Conservation (phyloP, 2,888 invertebrate genomes). For the Melanostoma mellinum region DNA sequence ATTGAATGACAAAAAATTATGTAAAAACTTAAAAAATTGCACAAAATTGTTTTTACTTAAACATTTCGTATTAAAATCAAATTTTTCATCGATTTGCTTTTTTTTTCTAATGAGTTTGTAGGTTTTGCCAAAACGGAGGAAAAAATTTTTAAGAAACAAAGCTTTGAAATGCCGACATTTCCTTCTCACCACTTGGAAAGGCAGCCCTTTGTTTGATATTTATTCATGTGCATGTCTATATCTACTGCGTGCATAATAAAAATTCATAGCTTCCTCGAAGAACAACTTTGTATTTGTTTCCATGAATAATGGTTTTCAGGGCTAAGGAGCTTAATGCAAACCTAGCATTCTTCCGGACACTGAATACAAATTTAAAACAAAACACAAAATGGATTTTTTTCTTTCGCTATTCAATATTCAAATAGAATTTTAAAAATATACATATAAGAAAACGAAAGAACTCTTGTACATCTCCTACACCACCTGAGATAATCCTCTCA, state of each 20-base stretch:
- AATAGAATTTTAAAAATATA: constrained; percentile 39
- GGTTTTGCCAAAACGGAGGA: too few relatives aligned
- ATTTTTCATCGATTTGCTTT: too few relatives aligned
- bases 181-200: too few relatives aligned
- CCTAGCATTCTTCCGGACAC: constrained; percentile 27
- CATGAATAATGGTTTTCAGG: constrained; percentile 39
- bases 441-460: constrained; percentile 33
- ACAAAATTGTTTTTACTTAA: too few relatives aligned
- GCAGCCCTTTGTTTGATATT: too few relatives aligned
- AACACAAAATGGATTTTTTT: constrained; percentile 11
- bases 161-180: too few relatives aligned
- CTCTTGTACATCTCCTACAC: not conserved
- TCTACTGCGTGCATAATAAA: not conserved
- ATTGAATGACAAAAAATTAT: too few relatives aligned
- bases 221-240: too few relatives aligned
- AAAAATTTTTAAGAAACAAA: too few relatives aligned
- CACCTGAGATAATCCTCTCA: constrained; percentile 68
- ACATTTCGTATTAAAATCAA: too few relatives aligned
- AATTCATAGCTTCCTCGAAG: not conserved
- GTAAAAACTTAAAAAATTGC: too few relatives aligned
- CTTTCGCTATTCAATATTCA: constrained; percentile 48
- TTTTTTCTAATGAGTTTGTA: too few relatives aligned
- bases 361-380: constrained; percentile 2
- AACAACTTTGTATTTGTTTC: not conserved
- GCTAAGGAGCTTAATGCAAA: constrained; percentile 43